A percentile compares a stretch with the other conserved stretches of the same genome.
phyloP scores from a whole-genome alignment of 1,140 invertebrate genomes.

The Drosophila virilis region DNA sequence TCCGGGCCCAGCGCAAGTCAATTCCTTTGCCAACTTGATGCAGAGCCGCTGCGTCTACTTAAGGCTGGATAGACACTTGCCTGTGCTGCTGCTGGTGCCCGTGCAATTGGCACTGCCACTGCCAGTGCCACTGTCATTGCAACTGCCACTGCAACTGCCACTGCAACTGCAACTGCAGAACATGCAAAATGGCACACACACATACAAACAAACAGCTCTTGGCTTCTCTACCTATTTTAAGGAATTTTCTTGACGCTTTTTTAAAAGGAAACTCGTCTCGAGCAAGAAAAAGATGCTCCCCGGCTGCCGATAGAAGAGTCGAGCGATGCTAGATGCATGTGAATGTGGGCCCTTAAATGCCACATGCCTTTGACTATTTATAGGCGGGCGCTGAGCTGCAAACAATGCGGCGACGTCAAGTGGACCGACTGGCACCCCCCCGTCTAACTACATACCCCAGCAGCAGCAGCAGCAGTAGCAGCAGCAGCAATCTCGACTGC shows the following conservation, averaged over 20 bases:
- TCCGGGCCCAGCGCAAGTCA: conserved; percentile 23
- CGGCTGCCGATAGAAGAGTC: conserved; percentile 30
- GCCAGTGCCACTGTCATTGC: not conserved
- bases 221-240: conserved; percentile 27
- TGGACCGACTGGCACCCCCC: conserved; percentile 29
- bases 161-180: not conserved
- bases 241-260: conserved; percentile 36
- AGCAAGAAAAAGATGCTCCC: not conserved
- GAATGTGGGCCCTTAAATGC: conserved; percentile 42
- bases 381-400: conserved; percentile 45
- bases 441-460: not conserved
- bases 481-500: conserved; percentile 20
- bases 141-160: not conserved
- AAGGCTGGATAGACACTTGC: conserved; percentile 32
- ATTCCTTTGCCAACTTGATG: conserved; percentile 68
- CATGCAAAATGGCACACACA: conserved; percentile 13
- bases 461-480: conserved; percentile 1
- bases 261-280: conserved; percentile 41
- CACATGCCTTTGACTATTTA: conserved; percentile 49
- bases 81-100: not conserved
- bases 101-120: conserved; percentile 15
- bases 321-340: conserved; percentile 26
- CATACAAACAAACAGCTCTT: conserved; percentile 17
- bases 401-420: conserved; percentile 50
- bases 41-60: conserved; percentile 27